These are phyloP conservation scores for Harlomillsia oculata DNA, from an alignment of 1,140 invertebrate genomes.

Conservation along the genomic window DNA sequence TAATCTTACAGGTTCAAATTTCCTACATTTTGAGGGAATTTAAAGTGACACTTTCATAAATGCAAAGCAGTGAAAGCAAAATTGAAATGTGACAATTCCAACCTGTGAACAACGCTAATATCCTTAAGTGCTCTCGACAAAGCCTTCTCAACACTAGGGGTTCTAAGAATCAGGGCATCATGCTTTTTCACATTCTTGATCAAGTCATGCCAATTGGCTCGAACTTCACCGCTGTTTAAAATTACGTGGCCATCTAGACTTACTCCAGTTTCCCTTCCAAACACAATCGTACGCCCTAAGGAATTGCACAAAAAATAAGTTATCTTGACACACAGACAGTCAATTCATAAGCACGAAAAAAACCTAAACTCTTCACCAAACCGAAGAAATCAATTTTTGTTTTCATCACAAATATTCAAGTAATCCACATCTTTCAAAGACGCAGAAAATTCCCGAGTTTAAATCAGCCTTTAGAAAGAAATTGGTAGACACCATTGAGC, in stretches of 20 bases:
- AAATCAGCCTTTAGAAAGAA: no score
- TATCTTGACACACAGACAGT: neutral
- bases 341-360: neutral
- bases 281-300: constrained; percentile 60
- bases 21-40: constrained; percentile 48
- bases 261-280: constrained; percentile 78
- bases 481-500: no score
- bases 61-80: no score
- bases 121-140: constrained; percentile 66
- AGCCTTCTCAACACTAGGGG: constrained; percentile 72
- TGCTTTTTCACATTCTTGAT: constrained; percentile 71
- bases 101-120: constrained; percentile 73
- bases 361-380: neutral
- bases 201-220: constrained; percentile 80
- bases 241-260: constrained; percentile 76
- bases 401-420: no score
- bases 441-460: no score
- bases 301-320: constrained; percentile 13
- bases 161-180: constrained; percentile 57
- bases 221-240: constrained; percentile 79
- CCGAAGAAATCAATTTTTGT: no score
- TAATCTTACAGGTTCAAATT: constrained; percentile 80
- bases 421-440: no score
- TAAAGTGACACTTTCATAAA: no score
- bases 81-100: no score